Evolutionary conservation across 2,113 vertebrate species (phyloP), one percentile per base, ranked within the genome.

Genomic region (Nerophis lumbriciformis): DNA sequence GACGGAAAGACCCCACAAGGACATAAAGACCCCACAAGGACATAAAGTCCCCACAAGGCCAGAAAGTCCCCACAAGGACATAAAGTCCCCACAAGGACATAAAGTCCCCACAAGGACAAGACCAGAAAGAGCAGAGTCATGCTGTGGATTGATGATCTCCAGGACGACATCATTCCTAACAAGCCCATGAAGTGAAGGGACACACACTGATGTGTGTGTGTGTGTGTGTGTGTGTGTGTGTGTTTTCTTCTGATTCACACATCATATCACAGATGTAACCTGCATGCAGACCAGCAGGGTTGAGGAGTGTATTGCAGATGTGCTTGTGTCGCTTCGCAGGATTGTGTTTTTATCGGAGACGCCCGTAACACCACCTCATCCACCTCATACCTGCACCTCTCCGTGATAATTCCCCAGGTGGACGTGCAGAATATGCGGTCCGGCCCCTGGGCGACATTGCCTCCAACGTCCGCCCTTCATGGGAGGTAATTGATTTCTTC

Each of bases 211-310:
- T 49, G 68, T 73, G 65, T 83, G 72, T 83, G 82, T 75, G 19
- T 19, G 19, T 19, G 19, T 19, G 19, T 19, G 19, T 19, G 19
- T 19, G 19, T 19, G 19, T 19, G 19, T 19, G 19, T 19, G 19
- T 19, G 19, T 19, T 1, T 19, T 1, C 19, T 63, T 83, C 70
- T 79, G 71, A 81, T 81, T 73, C 71, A 62, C 51, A 69, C 76
- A 77, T 61, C 60, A 70, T 78, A 84, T 86, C 80, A 77, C 71
- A 70, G 78, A 81, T 83, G 82, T 88, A 84, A 86, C 84, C 76
- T 85, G 76, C 78, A 55, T 44, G 57, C 53, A 36, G 76, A 53
- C 71, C 81, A 50, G 76, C 75, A 63, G 73, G 70, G 76, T 71
- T 71, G 73, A 76, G 71, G 77, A 75, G 76, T 81, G 80, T 81